Evolutionary conservation across 2,888 invertebrate species (phyloP).

Genomic region (Dryobota labecula): DNA sequence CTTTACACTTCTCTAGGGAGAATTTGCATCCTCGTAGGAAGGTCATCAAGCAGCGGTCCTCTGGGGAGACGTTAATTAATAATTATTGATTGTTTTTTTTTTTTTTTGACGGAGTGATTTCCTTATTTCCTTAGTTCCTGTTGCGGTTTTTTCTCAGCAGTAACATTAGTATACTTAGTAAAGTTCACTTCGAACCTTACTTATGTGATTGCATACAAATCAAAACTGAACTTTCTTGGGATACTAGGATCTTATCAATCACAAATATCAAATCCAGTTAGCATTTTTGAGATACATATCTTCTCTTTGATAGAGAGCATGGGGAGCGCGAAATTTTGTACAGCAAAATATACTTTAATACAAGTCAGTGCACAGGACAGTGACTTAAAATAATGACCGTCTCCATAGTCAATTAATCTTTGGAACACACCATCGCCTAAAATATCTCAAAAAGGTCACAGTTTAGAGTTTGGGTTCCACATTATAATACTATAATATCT

Average conservation of each 20-base stretch:
- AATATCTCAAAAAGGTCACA: too few species aligned
- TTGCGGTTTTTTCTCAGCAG: too few species aligned
- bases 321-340: too few species aligned
- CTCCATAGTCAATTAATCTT: not conserved
- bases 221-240: not conserved
- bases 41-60: constrained; percentile 93
- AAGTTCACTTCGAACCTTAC: not conserved
- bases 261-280: too few species aligned
- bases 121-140: too few species aligned
- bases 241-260: not conserved
- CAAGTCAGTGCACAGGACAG: not conserved
- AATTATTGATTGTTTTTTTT: too few species aligned
- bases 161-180: not conserved
- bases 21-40: constrained; percentile 95
- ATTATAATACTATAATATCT: too few species aligned
- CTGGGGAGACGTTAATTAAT: constrained; percentile 79
- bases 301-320: too few species aligned
- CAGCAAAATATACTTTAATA: too few species aligned
- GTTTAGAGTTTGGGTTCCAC: not conserved
- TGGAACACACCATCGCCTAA: not conserved
- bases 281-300: too few species aligned
- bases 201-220: not conserved
- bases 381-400: not conserved
- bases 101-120: too few species aligned
- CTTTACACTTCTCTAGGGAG: constrained; percentile 93